Conservation (phyloP, 2,113 vertebrate species). For the Malurus elegans region DNA sequence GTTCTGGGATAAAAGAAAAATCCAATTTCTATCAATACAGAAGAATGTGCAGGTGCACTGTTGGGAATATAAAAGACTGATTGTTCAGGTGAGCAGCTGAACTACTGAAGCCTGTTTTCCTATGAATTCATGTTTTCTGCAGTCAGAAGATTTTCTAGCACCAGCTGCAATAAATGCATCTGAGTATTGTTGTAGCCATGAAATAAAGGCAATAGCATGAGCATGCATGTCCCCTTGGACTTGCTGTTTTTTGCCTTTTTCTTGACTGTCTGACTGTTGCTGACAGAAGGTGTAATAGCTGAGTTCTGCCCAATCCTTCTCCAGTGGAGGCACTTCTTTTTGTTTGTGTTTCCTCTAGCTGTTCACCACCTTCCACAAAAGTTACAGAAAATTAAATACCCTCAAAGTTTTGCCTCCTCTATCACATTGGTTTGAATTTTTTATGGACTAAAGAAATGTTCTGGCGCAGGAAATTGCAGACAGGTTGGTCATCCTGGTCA, state of each 20-base stretch:
- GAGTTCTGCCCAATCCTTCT: background rate
- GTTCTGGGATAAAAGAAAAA: background rate
- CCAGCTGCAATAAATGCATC: background rate
- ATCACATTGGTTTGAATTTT: background rate
- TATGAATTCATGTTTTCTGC: background rate
- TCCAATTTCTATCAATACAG: background rate
- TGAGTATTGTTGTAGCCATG: background rate
- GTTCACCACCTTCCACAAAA: background rate
- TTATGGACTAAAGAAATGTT: background rate
- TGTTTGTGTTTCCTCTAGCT: background rate
- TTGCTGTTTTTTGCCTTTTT: background rate
- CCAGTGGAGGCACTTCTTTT: background rate
- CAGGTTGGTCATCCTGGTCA: background rate
- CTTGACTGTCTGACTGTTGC: background rate
- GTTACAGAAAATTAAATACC: background rate
- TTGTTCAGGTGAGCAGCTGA: background rate
- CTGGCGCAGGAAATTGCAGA: background rate
- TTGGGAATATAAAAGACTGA: background rate
- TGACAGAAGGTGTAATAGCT: background rate
- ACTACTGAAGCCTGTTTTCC: background rate
- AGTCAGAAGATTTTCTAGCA: background rate
- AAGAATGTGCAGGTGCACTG: background rate
- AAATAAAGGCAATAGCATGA: background rate
- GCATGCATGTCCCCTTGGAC: background rate
- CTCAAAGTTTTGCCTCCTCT: background rate